Evolutionary conservation across 1,140 invertebrate species (phyloP).

Genomic region (Atopsyche davidsoni): DNA sequence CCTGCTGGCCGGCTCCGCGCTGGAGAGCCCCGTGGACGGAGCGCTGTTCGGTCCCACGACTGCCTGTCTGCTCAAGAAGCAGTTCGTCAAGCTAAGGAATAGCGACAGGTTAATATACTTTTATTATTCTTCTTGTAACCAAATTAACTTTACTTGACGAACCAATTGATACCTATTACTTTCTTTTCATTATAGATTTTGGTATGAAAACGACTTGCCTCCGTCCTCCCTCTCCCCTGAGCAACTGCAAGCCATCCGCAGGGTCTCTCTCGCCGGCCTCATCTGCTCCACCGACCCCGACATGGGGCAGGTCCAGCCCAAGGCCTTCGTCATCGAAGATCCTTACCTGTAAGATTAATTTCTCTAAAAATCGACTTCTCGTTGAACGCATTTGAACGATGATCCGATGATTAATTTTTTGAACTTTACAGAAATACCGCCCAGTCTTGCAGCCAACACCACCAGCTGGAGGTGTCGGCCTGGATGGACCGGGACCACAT

Average conservation of each 20-base stretch:
- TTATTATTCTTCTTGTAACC: neutral
- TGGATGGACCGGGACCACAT: slow-evolving; percentile 55
- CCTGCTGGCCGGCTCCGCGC: slow-evolving; percentile 74
- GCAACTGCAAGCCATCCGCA: slow-evolving; percentile 83
- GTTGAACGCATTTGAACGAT: no score
- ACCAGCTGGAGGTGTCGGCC: slow-evolving; percentile 54
- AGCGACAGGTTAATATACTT: slow-evolving; percentile 55
- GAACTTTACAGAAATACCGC: slow-evolving; percentile 65
- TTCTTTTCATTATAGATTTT: slow-evolving; percentile 63
- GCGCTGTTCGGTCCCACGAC: slow-evolving; percentile 82
- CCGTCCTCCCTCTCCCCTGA: slow-evolving; percentile 75
- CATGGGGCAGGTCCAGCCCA: slow-evolving; percentile 63
- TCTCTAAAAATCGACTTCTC: neutral
- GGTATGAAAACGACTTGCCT: slow-evolving; percentile 93
- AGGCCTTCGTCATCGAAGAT: slow-evolving; percentile 83
- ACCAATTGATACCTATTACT: no score
- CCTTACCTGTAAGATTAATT: slow-evolving; percentile 66
- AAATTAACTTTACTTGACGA: no score
- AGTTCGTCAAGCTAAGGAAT: slow-evolving; percentile 72
- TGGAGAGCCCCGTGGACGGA: slow-evolving; percentile 74
- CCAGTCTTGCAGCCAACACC: slow-evolving; percentile 69
- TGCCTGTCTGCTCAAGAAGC: slow-evolving; percentile 73
- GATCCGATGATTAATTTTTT: neutral
- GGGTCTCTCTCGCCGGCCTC: slow-evolving; percentile 72
- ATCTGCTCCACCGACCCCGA: slow-evolving; percentile 76